Evolutionary conservation across 2,888 invertebrate species (phyloP).

Genomic region (Yponomeuta sedellus): DNA sequence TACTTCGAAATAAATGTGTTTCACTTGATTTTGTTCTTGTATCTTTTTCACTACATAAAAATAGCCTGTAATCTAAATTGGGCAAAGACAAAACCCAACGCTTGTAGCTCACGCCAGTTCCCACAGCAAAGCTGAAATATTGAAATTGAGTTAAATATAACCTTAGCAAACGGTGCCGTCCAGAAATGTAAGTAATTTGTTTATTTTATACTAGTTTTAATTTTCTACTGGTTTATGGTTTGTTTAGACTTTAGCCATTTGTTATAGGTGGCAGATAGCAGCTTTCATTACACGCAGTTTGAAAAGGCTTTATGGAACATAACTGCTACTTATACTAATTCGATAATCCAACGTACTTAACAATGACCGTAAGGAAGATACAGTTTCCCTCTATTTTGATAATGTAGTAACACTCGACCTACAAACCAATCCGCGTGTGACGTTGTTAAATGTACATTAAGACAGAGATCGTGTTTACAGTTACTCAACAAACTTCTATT

Average conservation of each 20-base stretch:
- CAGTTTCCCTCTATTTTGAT: background rate
- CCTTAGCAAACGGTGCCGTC: background rate
- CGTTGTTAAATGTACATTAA: background rate
- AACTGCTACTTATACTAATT: background rate
- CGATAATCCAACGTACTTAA: background rate
- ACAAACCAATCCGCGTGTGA: background rate
- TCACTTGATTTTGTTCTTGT: background rate
- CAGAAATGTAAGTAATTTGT: background rate
- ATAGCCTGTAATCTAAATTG: background rate
- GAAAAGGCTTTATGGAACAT: background rate
- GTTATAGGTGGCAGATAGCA: background rate
- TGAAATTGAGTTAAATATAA: no score
- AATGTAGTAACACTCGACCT: background rate
- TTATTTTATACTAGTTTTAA: background rate
- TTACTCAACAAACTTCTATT: background rate
- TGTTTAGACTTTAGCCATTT: background rate
- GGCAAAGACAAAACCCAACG: no score
- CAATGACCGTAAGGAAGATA: background rate
- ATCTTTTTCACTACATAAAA: background rate
- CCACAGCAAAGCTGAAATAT: no score
- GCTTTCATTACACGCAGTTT: background rate
- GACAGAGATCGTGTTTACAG: background rate
- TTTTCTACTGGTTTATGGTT: background rate
- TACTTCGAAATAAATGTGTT: conserved; percentile 14
- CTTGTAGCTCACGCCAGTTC: no score